Conservation (phyloP, 2,888 invertebrate genomes). For the Mythimna pallens region DNA sequence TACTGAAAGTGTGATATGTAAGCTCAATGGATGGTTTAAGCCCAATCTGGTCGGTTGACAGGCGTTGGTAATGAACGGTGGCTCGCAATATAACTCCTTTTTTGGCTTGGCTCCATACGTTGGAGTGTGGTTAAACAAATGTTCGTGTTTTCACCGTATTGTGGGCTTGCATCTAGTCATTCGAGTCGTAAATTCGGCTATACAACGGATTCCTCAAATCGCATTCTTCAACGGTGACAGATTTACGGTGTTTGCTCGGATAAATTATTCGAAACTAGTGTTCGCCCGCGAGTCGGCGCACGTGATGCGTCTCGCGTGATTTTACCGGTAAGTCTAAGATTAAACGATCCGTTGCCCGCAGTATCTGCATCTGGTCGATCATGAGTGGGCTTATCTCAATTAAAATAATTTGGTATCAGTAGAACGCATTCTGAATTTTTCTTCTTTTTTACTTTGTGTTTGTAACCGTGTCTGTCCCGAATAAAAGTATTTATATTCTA, state of each 20-base stretch:
- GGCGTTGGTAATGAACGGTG: slow-evolving; percentile 68
- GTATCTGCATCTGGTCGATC: neutral
- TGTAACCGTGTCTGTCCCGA: too few species aligned
- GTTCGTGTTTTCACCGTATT: slow-evolving; percentile 57
- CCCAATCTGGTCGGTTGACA: slow-evolving; percentile 72
- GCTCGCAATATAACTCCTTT: slow-evolving; percentile 58
- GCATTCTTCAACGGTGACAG: slow-evolving; percentile 55
- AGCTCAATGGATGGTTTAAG: slow-evolving; percentile 64
- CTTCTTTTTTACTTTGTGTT: too few species aligned
- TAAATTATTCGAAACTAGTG: slow-evolving; percentile 50
- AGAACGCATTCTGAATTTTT: neutral
- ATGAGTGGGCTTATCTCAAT: neutral
- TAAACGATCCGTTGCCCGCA: slow-evolving; percentile 11
- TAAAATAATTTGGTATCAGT: neutral
- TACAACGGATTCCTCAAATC: slow-evolving; percentile 65
- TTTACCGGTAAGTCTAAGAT: slow-evolving; percentile 22
- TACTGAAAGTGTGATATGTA: slow-evolving; percentile 46
- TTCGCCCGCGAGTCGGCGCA: slow-evolving; percentile 16
- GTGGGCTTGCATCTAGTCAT: slow-evolving; percentile 42
- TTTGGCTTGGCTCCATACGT: slow-evolving; percentile 74
- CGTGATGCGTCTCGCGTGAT: slow-evolving; percentile 29
- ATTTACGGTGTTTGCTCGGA: slow-evolving; percentile 60
- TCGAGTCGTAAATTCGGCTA: slow-evolving; percentile 67
- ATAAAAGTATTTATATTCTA: too few species aligned
- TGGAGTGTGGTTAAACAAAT: slow-evolving; percentile 65